A percentile compares a stretch with the other conserved stretches of the same genome.
phyloP scores from a whole-genome alignment of 2,888 invertebrate species.

The Zygogramma bicolorata region DNA sequence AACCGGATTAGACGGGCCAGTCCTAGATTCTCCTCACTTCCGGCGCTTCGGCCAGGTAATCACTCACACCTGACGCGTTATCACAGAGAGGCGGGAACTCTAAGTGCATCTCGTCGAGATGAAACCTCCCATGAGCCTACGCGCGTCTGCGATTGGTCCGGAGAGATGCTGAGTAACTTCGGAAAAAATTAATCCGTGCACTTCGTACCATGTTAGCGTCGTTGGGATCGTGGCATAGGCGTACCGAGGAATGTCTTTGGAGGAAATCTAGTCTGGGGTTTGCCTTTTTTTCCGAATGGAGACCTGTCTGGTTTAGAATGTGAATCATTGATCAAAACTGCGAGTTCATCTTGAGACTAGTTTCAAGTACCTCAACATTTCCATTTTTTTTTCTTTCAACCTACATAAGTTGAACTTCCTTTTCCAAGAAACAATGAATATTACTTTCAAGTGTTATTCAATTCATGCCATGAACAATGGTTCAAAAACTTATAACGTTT shows the following conservation, averaged over 20 bases:
- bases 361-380: too few relatives aligned
- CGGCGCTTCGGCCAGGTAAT: conserved; percentile 65
- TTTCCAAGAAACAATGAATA: too few relatives aligned
- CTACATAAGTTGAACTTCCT: too few relatives aligned
- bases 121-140: conserved; percentile 53
- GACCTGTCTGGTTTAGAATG: too few relatives aligned
- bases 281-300: too few relatives aligned
- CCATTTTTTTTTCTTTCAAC: too few relatives aligned
- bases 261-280: too few relatives aligned
- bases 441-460: too few relatives aligned
- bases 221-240: conserved; percentile 24
- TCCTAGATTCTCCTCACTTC: conserved; percentile 60
- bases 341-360: too few relatives aligned
- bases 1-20: conserved; percentile 54
- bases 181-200: conserved; percentile 35
- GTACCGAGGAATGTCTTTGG: background rate
- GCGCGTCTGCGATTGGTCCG: conserved; percentile 61
- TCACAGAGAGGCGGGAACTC: conserved; percentile 66
- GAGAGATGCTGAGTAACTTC: conserved; percentile 40
- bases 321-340: too few relatives aligned
- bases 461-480: too few relatives aligned
- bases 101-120: conserved; percentile 64
- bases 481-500: too few relatives aligned
- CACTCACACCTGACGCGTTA: conserved; percentile 67
- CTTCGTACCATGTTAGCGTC: conserved; percentile 41